Base-by-base conservation (phyloP, 2,888 invertebrate genomes). In the Tridacna gigas region DNA sequence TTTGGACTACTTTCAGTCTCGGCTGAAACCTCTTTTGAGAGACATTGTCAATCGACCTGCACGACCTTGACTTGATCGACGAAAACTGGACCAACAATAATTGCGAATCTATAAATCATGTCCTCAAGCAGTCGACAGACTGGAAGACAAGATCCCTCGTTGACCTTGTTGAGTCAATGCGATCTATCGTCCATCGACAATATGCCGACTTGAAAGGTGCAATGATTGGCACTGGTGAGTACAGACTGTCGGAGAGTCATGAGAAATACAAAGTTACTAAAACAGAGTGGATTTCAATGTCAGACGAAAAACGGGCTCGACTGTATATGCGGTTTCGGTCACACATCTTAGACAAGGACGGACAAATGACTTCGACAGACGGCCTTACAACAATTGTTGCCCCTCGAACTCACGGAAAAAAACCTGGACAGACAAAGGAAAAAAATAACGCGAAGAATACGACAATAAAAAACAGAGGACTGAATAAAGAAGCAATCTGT, bases 121-220 rank as follows among this genome's bases (percentile, higher is more conserved):
- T 48, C 45, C 11, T 73, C 28, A 25, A 73, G 77, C 28, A 77
- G 67, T 11, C 47, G 56, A 28, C 48, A 65, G 28, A 71, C 45
- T 22, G 67, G 67, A 67, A 67, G 45, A n/a, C 75, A 18, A 67
- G 66, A 56, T 61, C 79, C 25, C 47, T 79, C 4, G 4, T 22
- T 1, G 74, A 79, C 26, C 56, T 79, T 25, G 61, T 79, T 18
- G 28, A 73, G n/a, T 13, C 56, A 22, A n/a, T 60, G 11, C 0
- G 45, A 15, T 45, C 51, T 2, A 12, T 74, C 20, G 82, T 82
- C 11, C 5, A 26, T n/a, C 25, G 63, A 61, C 78, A 82, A 47
- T 74, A 26, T 61, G 22, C 51, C n/a, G 74, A 78, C 13, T 66
- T 82, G 26, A 48, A 73, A 48, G 65, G 77, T 63, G 28, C 81